Base-by-base conservation (phyloP, 2,888 invertebrate genomes). In the Folsomia candida region DNA sequence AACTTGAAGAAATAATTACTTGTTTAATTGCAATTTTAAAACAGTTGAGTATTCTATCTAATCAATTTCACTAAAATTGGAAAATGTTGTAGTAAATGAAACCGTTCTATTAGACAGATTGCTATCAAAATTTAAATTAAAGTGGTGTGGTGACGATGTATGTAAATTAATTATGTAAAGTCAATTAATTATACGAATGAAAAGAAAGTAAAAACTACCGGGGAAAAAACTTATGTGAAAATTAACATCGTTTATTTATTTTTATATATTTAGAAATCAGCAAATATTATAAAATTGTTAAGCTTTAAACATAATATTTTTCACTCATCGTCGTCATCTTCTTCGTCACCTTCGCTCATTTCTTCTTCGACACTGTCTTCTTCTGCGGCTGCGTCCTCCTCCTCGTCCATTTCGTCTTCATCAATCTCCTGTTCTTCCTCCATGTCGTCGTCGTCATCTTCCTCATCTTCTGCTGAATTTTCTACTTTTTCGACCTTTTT, bases 1-100 rank as follows among this genome's bases (percentile, higher is more conserved):
- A 90, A 90, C 73, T 78, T 85, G 47, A 47, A 47, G 18, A 47
- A 47, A 18, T 47, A 47, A 47, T 18, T 47, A 47, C 47, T 11
- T 47, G 47, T 47, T 11, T 11, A 47, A 47, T 47, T 47, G 9
- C 18, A 47, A 11, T 9, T 47, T 47, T 47, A 47, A 47, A 47
- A 47, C 9, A 47, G 18, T 9, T 47, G 47, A 11, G 18, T n/a
- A n/a, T n/a, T n/a, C n/a, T n/a, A n/a, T n/a, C n/a, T n/a, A n/a
- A n/a, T n/a, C n/a, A n/a, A n/a, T n/a, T 6, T 14, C 14, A 47
- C 14, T 47, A 24, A 54, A 54, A 9, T 54, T 54, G 54, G 54
- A 54, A 9, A n/a, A 54, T 54, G 54, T 22, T 14, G 47, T 14
- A 18, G 47, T 47, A 18, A 47, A 47, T 47, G 11, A 47, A 47